phyloP scores from a whole-genome alignment of 1,140 invertebrate genomes.

The Drosophila kohkoa region DNA sequence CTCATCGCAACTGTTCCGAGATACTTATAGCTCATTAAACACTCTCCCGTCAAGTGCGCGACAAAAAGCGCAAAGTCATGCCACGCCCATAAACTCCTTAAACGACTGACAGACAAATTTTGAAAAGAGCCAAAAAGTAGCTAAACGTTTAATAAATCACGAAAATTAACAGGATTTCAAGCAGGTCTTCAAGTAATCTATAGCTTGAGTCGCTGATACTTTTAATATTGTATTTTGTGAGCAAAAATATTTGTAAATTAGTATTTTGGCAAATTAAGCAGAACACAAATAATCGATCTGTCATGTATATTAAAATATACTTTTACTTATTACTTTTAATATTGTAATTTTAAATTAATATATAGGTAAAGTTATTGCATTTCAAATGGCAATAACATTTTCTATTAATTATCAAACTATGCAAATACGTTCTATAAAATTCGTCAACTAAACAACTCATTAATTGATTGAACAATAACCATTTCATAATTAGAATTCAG shows the following conservation, averaged over 20 bases:
- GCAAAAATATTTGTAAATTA: no score
- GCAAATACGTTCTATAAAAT: no score
- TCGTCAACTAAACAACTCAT: not conserved
- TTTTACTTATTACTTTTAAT: no score
- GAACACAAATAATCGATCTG: no score
- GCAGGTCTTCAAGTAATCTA: not conserved
- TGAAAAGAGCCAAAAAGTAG: conserved; percentile 15
- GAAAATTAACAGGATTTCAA: conserved; percentile 17
- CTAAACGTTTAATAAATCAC: conserved; percentile 65
- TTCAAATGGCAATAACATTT: no score
- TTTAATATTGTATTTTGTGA: no score
- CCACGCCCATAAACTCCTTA: conserved; percentile 64
- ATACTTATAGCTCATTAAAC: conserved; percentile 82
- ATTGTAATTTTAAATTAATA: no score
- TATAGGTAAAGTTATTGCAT: no score
- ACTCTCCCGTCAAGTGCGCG: conserved; percentile 19
- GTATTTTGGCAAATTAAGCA: no score
- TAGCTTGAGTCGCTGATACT: no score
- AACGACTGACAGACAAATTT: conserved; percentile 67
- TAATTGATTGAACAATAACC: not conserved
- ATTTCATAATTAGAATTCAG: not conserved
- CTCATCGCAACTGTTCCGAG: conserved; percentile 42
- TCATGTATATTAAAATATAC: no score
- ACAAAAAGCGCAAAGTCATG: conserved; percentile 57
- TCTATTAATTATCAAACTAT: no score